A percentile compares a stretch with the other conserved stretches of the same genome.
Evolutionary conservation across 1,140 invertebrate species (phyloP).

Genomic region (Hylaeus volcanicus): DNA sequence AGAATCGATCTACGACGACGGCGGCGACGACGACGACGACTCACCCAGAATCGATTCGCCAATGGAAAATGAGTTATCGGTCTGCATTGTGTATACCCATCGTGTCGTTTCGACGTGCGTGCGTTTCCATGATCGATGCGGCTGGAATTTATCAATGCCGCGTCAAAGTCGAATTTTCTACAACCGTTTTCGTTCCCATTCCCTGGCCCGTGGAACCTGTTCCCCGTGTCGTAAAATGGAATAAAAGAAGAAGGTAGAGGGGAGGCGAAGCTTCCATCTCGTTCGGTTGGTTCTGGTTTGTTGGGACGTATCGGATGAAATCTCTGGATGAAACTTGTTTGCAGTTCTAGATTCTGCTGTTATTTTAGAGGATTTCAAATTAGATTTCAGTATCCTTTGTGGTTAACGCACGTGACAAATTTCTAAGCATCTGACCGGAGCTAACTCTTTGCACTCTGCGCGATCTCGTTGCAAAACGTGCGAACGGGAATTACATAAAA

Average conservation of each 20-base stretch:
- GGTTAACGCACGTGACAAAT: too few species aligned
- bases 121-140: conserved; percentile 20
- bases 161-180: not conserved
- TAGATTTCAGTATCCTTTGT: too few species aligned
- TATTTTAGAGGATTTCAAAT: too few species aligned
- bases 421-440: too few species aligned
- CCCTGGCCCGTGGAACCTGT: not conserved
- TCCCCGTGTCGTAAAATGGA: not conserved
- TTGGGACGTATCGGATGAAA: too few species aligned
- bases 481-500: too few species aligned
- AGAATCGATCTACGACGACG: conserved; percentile 21
- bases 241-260: not conserved
- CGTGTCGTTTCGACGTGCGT: not conserved
- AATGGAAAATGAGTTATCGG: conserved; percentile 38
- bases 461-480: too few species aligned
- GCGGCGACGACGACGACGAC: not conserved
- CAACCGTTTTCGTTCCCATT: not conserved
- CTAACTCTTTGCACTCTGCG: too few species aligned
- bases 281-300: too few species aligned
- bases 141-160: not conserved
- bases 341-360: too few species aligned
- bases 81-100: not conserved
- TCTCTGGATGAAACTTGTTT: too few species aligned
- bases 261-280: too few species aligned
- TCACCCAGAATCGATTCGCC: not conserved